Evolutionary conservation across 2,888 invertebrate species (phyloP), one percentile per base, ranked within the genome.

Genomic region (Petrolisthes cinctipes): DNA sequence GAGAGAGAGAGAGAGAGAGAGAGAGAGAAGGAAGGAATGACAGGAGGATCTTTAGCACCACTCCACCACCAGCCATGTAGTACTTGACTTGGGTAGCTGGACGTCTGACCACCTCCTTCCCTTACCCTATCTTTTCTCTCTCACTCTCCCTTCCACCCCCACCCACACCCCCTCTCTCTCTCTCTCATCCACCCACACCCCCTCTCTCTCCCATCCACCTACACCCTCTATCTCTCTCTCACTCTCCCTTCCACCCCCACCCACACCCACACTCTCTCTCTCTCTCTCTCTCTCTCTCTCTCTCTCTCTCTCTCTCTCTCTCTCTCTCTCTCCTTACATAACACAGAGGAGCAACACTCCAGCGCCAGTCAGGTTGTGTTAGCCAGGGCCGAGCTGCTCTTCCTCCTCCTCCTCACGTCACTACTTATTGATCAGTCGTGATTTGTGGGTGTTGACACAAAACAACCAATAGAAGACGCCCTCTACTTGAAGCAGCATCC

Each of bases 391-490:
- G 17, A 7, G 17, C 71, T 23, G 23, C 23, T 6, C 71, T 23
- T 71, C 51, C 9, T 76, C 37, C 76, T 51, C 76, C 76, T 51
- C 4, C 76, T 5, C 37, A 37, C 53, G 14, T 53, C 11, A 14
- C 37, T n/a, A 71, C 54, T 78, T 79, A 79, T 53, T 84, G 84
- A 79, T 76, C 79, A 78, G 54, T 78, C 79, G 68, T 84, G 84
- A 84, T 84, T 84, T 66, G 79, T 37, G 78, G 53, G 54, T 84
- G 79, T 84, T 84, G 84, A 84, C 84, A 66, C 66, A 61, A 78
- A 79, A 84, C 84, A 84, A 79, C 66, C 79, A 78, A 66, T 78
- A 57, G 68, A 78, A 20, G 68, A 11, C 37, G 51, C 61, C 78
- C 75, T 78, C 61, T 37, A 51, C 66, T 61, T 66, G 61, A 61